Evolutionary conservation across 2,888 invertebrate genomes (phyloP), one percentile per base, ranked within the genome.

Genomic region (Notodonta ziczac): DNA sequence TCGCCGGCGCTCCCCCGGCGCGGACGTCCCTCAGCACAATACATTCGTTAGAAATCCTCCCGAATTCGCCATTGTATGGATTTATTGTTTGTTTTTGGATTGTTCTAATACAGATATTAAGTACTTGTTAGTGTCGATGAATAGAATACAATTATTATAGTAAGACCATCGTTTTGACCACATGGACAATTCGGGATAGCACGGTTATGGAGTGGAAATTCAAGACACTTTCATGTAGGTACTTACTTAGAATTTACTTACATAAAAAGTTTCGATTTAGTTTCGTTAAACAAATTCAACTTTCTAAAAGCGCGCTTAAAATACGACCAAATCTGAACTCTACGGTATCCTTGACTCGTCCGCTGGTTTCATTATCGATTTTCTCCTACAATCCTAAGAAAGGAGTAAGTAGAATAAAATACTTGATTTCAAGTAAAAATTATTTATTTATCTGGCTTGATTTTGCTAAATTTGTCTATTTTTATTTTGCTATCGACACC

Each of bases 1-100:
- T 87, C 87, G 78, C 60, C 86, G 76, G n/a, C 52, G 74, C 76
- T 77, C 81, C 79, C 80, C 69, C 66, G 71, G 65, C 66, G 70
- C 74, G 74, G 74, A 78, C 78, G 77, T 74, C 71, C 67, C 67
- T 61, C 65, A 66, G 60, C 62, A 72, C 72, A 66, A 73, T 70
- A 73, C 66, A 76, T 73, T 70, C 68, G 65, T 62, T 61, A 59
- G 66, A 75, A 75, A 72, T 73, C 66, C 66, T 65, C 67, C 65
- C 70, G 67, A 66, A 61, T 73, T 65, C 69, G 60, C 75, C 65
- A 73, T 77, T 82, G 79, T 79, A 54, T 70, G 60, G 67, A 71
- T 76, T 74, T 70, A 77, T 77, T 76, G 80, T 67, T 74, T 69
- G 72, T 14, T 54, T 46, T 54, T 39, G 57, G 57, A 70, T 69